These are phyloP conservation scores for Drosophila kikkawai DNA, from an alignment of 1,140 invertebrate genomes.

Conservation along the genomic window DNA sequence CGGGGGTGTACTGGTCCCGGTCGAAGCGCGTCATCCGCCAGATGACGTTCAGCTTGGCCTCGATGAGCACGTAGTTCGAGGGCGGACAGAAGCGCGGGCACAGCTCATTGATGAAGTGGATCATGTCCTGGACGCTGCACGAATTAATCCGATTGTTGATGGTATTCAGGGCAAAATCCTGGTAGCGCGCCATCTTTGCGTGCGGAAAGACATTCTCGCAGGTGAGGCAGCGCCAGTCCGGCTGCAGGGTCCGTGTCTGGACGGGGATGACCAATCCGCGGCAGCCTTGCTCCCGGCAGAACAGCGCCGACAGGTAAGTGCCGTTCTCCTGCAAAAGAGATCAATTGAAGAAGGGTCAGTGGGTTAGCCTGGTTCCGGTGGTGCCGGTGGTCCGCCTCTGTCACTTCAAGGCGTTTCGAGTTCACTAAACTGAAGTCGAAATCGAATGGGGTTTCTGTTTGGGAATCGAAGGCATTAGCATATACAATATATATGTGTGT, in stretches of 20 bases:
- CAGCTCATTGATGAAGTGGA: conserved; percentile 79
- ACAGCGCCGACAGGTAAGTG: conserved; percentile 77
- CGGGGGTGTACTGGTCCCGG: conserved; percentile 60
- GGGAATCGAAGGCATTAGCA: conserved; percentile 7
- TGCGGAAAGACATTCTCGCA: conserved; percentile 78
- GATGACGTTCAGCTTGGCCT: conserved; percentile 82
- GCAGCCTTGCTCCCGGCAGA: conserved; percentile 78
- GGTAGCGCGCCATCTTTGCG: conserved; percentile 78
- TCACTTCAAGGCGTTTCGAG: conserved; percentile 18
- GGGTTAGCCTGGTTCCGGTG: neutral
- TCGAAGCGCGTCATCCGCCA: conserved; percentile 77
- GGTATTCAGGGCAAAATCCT: conserved; percentile 81
- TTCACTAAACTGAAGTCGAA: neutral
- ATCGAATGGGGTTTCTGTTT: neutral
- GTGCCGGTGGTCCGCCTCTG: conserved; percentile 15
- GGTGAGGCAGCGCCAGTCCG: conserved; percentile 78
- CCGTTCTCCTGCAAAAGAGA: conserved; percentile 72
- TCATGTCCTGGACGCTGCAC: conserved; percentile 78
- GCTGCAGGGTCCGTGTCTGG: conserved; percentile 75
- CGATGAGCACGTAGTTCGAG: conserved; percentile 79
- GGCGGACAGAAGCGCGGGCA: conserved; percentile 81
- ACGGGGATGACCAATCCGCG: conserved; percentile 81
- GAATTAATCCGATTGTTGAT: conserved; percentile 83
- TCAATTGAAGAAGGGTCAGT: neutral
- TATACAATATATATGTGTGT: neutral